Base-by-base conservation (phyloP, 2,113 vertebrate species). In the Columba livia region DNA sequence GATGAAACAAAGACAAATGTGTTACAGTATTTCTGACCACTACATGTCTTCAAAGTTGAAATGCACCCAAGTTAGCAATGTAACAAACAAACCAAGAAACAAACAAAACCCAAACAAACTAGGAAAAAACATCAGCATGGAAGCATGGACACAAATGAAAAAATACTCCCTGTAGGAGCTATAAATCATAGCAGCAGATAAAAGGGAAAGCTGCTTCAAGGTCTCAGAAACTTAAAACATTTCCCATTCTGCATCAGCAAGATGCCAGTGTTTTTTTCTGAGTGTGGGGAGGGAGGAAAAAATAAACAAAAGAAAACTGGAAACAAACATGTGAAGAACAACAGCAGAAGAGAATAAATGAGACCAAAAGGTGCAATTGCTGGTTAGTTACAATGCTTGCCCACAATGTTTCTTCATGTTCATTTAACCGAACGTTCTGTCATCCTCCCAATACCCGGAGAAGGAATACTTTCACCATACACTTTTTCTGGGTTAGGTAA, bases 111-210 rank as follows among this genome's bases (percentile, higher is more conserved):
- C 42, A 44, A 44, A 44, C 42, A 44, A 44, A 6, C 6, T 26
- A 25, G 12, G 8, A 8, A 54, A 47, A 70, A 38, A 42, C 26
- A 11, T 5, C 2, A 67, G 10, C 12, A 57, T 53, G 42, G 24
- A 66, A 65, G 3, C 25, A 73, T 20, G 28, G 23, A 71, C 36
- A 78, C 11, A 74, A 75, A 44, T 38, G 2, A n/a, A 86, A 53
- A 70, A 36, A 15, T 24, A 24, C 0, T 29, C 1, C 38, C 2
- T 51, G 18, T 19, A n/a, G 2, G 0, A 10, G 18, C 23, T 80
- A 48, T 14, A 50, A 48, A 54, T 34, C 54, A 7, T 73, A 21
- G 12, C 10, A 71, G 7, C 16, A 79, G 36, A 40, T 34, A 20
- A 73, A 69, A 21, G 6, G 28, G 32, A 81, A 69, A 47, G 21